Conservation (phyloP, 2,797 vertebrate species). For the Babyrousa celebensis region DNA sequence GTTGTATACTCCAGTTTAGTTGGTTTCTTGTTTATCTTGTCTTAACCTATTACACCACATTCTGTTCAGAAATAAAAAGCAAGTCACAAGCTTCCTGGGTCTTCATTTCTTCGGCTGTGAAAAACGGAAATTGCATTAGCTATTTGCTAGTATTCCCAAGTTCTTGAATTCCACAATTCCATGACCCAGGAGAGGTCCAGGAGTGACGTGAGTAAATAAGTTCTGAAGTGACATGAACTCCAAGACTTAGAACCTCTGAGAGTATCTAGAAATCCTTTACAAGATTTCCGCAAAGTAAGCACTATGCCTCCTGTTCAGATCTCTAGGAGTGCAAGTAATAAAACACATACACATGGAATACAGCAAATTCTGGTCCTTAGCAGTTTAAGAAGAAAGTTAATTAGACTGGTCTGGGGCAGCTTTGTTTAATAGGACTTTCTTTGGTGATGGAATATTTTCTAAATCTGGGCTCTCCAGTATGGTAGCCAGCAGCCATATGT, state of each 20-base stretch:
- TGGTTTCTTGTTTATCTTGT: conserved; percentile 68
- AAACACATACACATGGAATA: not conserved
- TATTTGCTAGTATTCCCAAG: conserved; percentile 40
- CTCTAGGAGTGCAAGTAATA: not conserved
- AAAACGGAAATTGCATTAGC: conserved; percentile 53
- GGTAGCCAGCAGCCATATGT: not conserved
- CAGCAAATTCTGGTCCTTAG: not conserved
- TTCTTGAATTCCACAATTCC: conserved; percentile 31
- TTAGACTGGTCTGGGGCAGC: not conserved
- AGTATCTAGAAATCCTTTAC: not conserved
- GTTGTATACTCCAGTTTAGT: conserved; percentile 41
- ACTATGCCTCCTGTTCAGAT: not conserved
- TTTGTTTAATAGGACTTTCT: not conserved
- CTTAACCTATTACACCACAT: conserved; percentile 58
- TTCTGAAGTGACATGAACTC: conserved; percentile 32
- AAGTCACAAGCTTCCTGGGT: conserved; percentile 30
- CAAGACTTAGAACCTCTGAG: not conserved
- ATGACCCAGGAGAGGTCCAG: conserved; percentile 22
- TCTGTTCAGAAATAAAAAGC: conserved; percentile 46
- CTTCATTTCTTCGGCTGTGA: conserved; percentile 51
- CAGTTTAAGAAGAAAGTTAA: not conserved
- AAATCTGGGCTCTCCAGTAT: not conserved
- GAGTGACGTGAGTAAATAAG: not conserved
- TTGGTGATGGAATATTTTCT: not conserved
- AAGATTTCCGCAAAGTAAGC: not conserved